Percentiles rank a stretch among this genome's conserved stretches.
Evolutionary conservation across 1,140 invertebrate species (phyloP).

Genomic region (Polypedilum pembai): DNA sequence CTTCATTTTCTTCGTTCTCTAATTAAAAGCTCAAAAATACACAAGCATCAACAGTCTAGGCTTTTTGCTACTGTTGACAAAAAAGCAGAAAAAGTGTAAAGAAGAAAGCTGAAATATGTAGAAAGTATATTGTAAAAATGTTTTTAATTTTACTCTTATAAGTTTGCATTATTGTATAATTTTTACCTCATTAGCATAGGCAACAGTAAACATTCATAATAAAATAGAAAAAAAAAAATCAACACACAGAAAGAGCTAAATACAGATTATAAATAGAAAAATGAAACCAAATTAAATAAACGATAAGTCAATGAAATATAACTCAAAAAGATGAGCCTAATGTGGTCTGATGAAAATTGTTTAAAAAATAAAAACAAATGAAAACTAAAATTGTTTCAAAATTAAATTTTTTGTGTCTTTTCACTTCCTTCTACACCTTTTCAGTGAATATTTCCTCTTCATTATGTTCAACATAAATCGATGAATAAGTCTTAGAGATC

Average conservation of each 20-base stretch:
- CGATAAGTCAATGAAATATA: conserved; percentile 7
- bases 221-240: background rate
- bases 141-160: background rate
- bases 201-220: background rate
- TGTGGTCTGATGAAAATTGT: background rate
- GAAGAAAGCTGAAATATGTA: background rate
- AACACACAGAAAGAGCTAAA: background rate
- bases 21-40: too few species aligned
- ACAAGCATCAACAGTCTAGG: too few species aligned
- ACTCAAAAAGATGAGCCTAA: background rate
- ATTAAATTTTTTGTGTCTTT: background rate
- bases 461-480: background rate
- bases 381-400: conserved; percentile 1
- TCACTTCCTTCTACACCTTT: background rate
- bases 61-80: too few species aligned
- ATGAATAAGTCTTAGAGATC: background rate
- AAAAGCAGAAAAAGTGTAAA: too few species aligned
- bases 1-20: too few species aligned
- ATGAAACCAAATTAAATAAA: conserved; percentile 5
- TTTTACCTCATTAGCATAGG: conserved; percentile 27
- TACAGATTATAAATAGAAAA: background rate
- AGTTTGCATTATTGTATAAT: background rate
- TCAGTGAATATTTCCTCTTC: background rate
- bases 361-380: conserved; percentile 9
- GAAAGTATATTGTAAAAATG: background rate